phyloP scores from a whole-genome alignment of 2,888 invertebrate genomes.

The Lomographa bimaculata region DNA sequence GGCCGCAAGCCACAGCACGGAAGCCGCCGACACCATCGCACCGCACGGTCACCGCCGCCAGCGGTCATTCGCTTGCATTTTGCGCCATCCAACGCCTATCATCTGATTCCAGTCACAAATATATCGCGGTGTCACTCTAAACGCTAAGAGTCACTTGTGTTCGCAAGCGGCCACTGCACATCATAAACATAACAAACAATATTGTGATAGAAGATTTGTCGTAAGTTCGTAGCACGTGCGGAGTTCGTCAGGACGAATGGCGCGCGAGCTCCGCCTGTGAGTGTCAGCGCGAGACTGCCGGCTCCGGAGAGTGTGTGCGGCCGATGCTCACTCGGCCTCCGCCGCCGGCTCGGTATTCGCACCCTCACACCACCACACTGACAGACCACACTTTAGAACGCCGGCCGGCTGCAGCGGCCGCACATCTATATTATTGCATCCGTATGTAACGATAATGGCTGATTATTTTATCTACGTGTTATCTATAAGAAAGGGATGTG shows the following conservation, averaged over 20 bases:
- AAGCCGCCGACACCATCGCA: slow-evolving; percentile 37
- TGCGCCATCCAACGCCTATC: slow-evolving; percentile 3
- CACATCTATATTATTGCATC: too few species aligned
- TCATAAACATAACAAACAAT: slow-evolving; percentile 9
- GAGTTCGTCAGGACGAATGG: slow-evolving; percentile 6
- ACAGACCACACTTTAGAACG: slow-evolving; percentile 1
- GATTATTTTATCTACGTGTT: too few species aligned
- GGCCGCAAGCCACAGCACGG: slow-evolving; percentile 25
- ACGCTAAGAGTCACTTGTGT: neutral
- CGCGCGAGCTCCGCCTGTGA: slow-evolving; percentile 48
- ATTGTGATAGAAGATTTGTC: neutral
- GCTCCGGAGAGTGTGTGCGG: too few species aligned
- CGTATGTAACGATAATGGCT: too few species aligned
- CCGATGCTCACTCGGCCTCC: slow-evolving; percentile 5
- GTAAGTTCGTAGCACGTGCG: slow-evolving; percentile 53
- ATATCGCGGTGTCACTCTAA: neutral
- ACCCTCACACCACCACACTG: slow-evolving; percentile 9
- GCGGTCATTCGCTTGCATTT: slow-evolving; percentile 16
- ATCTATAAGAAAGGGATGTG: too few species aligned
- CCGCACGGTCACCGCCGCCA: slow-evolving; percentile 36
- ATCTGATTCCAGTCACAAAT: too few species aligned
- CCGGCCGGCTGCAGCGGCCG: neutral
- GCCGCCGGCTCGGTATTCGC: slow-evolving; percentile 10
- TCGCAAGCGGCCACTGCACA: neutral
- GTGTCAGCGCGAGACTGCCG: slow-evolving; percentile 43